A percentile compares a stretch with the other conserved stretches of the same genome.
Evolutionary conservation across 30 jellyfish, hydroid and myxozoan species (phyloP).

Genomic region (Chrysaora quinquecirrha): DNA sequence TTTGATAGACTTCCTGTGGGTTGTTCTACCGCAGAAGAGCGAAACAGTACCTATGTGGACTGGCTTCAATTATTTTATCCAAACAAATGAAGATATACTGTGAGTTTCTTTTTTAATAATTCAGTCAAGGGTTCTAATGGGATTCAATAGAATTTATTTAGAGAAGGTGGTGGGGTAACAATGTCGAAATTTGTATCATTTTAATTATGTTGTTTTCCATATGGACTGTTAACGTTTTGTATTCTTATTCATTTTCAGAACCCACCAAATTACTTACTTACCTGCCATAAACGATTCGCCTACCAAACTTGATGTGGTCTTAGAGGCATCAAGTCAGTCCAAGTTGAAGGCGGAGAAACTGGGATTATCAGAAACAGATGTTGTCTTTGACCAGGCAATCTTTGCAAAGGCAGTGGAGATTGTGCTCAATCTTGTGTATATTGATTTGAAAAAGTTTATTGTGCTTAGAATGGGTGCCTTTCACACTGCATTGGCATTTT

Average conservation of each 20-base stretch:
- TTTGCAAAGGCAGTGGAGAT: constrained; percentile 72
- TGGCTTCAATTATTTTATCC: neutral
- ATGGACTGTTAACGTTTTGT: neutral
- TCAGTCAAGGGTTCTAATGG: no score
- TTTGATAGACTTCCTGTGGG: neutral
- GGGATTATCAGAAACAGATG: constrained; percentile 55
- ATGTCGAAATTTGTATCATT: neutral
- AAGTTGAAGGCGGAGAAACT: constrained; percentile 56
- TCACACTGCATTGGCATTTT: constrained; percentile 34
- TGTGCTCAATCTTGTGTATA: constrained; percentile 4
- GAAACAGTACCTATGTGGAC: neutral
- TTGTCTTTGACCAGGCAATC: constrained; percentile 63
- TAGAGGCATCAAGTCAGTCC: constrained; percentile 33
- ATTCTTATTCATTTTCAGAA: neutral
- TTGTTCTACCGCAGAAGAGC: neutral
- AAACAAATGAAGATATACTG: neutral
- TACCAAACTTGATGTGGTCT: constrained; percentile 56
- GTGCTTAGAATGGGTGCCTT: constrained; percentile 63
- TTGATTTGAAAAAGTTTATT: constrained; percentile 30
- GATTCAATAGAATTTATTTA: neutral
- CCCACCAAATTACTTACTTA: constrained; percentile 22
- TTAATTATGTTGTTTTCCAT: neutral
- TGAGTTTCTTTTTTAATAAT: neutral
- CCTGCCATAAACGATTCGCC: constrained; percentile 59
- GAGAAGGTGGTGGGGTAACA: neutral